Conservation (phyloP, 2,113 vertebrate genomes). For the Acrocephalus arundinaceus region DNA sequence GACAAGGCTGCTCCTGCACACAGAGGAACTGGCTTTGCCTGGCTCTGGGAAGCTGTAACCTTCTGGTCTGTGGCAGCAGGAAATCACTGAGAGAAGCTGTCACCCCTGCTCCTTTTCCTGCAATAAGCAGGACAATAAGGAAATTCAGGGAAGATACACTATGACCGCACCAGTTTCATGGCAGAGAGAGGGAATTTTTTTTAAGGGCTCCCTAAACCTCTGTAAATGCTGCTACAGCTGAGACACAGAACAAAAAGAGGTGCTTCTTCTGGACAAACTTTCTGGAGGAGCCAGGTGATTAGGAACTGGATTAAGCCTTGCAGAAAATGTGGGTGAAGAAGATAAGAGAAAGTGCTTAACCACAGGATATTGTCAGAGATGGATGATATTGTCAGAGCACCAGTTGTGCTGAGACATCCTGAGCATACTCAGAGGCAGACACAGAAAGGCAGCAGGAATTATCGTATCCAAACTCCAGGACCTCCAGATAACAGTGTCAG, state of each 20-base stretch:
- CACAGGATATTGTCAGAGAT: not conserved
- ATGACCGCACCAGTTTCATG: not conserved
- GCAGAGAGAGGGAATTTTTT: not conserved
- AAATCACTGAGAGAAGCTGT: not conserved
- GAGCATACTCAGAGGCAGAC: not conserved
- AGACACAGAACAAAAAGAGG: not conserved
- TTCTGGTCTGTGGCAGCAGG: not conserved
- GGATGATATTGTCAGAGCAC: not conserved
- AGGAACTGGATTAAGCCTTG: not conserved
- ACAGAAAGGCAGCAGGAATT: not conserved
- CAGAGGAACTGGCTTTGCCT: not conserved
- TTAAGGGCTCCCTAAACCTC: not conserved
- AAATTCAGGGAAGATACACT: not conserved
- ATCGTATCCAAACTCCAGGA: not conserved
- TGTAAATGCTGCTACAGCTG: not conserved
- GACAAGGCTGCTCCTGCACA: not conserved
- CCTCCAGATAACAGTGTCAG: not conserved
- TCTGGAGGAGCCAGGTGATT: not conserved
- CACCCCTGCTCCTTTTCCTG: not conserved
- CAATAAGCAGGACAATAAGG: not conserved
- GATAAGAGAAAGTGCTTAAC: rapidly evolving
- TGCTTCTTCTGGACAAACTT: not conserved
- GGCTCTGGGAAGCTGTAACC: not conserved
- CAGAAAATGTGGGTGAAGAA: not conserved
- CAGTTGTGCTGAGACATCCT: not conserved